These are phyloP conservation scores for Podabrus alpinus DNA, from an alignment of 2,888 invertebrate species.

Conservation along the genomic window DNA sequence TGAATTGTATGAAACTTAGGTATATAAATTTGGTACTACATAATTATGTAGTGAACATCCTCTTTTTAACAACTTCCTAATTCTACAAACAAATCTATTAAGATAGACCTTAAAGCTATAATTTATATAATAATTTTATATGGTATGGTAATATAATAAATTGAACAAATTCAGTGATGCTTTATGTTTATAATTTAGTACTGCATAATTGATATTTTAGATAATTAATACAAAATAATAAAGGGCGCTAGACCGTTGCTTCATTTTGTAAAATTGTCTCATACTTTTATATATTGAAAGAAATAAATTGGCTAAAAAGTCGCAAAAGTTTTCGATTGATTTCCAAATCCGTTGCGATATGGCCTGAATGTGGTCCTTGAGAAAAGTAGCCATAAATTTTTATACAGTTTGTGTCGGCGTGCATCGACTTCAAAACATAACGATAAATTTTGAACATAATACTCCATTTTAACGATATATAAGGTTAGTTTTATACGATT, in stretches of 20 bases:
- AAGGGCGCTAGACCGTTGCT: background rate
- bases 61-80: slow-evolving; percentile 25
- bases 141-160: too few species aligned
- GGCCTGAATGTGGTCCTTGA: slow-evolving; percentile 31
- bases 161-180: background rate
- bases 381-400: slow-evolving; percentile 45
- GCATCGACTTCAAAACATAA: slow-evolving; percentile 42
- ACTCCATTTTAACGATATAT: slow-evolving; percentile 22
- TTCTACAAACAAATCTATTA: slow-evolving; percentile 26
- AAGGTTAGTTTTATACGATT: slow-evolving; percentile 23
- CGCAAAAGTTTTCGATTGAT: slow-evolving; percentile 31
- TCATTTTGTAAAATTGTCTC: background rate
- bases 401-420: slow-evolving; percentile 42
- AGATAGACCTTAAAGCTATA: slow-evolving; percentile 3
- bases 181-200: background rate
- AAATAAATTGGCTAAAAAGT: slow-evolving; percentile 18
- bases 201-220: background rate
- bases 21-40: background rate
- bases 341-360: slow-evolving; percentile 32
- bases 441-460: slow-evolving; percentile 41
- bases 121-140: too few species aligned
- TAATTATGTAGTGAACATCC: slow-evolving; percentile 25
- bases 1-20: background rate
- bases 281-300: slow-evolving; percentile 28
- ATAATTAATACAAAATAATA: background rate